Conservation (phyloP, 1,140 invertebrate species). For the Pogonus chalceus region DNA sequence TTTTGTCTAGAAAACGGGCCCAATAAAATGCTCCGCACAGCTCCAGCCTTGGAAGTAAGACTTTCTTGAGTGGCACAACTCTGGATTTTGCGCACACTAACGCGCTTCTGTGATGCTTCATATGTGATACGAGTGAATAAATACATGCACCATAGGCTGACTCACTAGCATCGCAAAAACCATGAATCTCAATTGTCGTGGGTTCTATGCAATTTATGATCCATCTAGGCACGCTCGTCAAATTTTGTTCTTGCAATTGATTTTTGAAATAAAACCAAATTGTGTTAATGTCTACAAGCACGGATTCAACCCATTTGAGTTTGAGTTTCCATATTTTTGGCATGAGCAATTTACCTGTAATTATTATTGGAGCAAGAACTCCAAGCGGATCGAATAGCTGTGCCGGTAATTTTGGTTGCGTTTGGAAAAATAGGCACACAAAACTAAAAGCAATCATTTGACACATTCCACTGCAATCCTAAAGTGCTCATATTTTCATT, state of each 20-base stretch:
- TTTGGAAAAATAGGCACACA: neutral
- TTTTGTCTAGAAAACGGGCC: conserved; percentile 19
- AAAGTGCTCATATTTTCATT: conserved; percentile 15
- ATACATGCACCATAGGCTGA: conserved; percentile 27
- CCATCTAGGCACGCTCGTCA: conserved; percentile 18
- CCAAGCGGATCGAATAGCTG: conserved; percentile 30
- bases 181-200: conserved; percentile 14
- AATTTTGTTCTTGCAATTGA: neutral
- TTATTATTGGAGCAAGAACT: conserved; percentile 18
- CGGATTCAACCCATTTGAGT: conserved; percentile 19
- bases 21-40: conserved; percentile 31
- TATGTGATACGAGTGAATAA: conserved; percentile 23
- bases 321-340: conserved; percentile 20
- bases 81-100: conserved; percentile 30
- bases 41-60: conserved; percentile 35
- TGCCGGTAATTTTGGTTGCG: conserved; percentile 13
- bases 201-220: conserved; percentile 2
- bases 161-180: conserved; percentile 30
- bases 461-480: neutral
- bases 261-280: neutral
- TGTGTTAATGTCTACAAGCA: conserved; percentile 7
- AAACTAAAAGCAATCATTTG: neutral
- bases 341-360: conserved; percentile 21
- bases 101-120: conserved; percentile 7
- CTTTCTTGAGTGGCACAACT: conserved; percentile 31